These are phyloP conservation scores for Porites lobata DNA, from an alignment of 92 coral and sea anemone genomes.

Conservation along the genomic window DNA sequence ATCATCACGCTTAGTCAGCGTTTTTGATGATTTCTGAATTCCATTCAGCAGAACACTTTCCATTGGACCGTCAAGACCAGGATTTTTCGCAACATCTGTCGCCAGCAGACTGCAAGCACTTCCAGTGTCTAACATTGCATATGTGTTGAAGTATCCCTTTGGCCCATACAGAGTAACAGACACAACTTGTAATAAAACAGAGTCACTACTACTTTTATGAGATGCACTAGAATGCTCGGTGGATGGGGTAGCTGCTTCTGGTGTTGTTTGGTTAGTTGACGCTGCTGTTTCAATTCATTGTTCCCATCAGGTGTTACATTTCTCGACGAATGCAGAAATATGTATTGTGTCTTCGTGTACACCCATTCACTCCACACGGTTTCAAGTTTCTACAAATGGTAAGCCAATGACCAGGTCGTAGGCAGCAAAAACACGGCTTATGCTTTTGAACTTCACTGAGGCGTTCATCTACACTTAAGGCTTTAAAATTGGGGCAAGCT, in stretches of 20 bases:
- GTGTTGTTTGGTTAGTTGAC: background rate
- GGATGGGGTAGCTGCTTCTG: background rate
- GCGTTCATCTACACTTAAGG: constrained; percentile 42
- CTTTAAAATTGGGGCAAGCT: constrained; percentile 38
- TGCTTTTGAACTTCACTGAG: constrained; percentile 43
- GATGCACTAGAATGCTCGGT: constrained; percentile 28
- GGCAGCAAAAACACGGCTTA: constrained; percentile 45
- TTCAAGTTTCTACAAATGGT: constrained; percentile 35
- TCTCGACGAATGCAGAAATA: constrained; percentile 31
- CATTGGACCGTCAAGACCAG: constrained; percentile 59
- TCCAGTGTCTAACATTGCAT: constrained; percentile 63
- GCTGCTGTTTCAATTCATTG: background rate
- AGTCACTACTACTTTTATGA: constrained; percentile 27
- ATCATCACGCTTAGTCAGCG: constrained; percentile 39
- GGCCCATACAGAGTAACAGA: constrained; percentile 62
- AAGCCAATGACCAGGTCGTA: constrained; percentile 43
- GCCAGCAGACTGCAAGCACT: constrained; percentile 58
- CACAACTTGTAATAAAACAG: constrained; percentile 48
- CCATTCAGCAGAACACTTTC: constrained; percentile 59
- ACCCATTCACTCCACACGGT: constrained; percentile 57
- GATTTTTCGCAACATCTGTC: constrained; percentile 44
- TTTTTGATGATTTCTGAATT: constrained; percentile 54
- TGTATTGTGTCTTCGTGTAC: constrained; percentile 51
- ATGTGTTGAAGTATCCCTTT: constrained; percentile 50
- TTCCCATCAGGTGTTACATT: background rate